Percentiles rank a stretch among this genome's conserved stretches.
phyloP scores from a whole-genome alignment of 2,797 vertebrate species.

The Acrossocheilus wenchowensis region DNA sequence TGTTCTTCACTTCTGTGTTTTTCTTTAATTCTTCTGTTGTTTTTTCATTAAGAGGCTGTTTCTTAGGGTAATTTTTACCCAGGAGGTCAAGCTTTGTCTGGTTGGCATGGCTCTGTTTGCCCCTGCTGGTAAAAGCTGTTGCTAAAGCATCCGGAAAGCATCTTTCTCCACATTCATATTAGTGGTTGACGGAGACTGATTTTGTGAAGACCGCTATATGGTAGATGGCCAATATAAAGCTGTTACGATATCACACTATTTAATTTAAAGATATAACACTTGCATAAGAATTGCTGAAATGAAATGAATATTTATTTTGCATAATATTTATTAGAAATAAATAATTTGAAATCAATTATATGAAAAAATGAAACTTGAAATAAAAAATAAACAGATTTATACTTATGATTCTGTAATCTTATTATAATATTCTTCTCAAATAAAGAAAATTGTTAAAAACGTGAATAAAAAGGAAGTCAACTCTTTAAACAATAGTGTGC shows the following conservation, averaged over 20 bases:
- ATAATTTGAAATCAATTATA: neutral
- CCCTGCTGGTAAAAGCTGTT: neutral
- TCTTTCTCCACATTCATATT: neutral
- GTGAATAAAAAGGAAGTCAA: neutral
- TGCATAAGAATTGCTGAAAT: neutral
- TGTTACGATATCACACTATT: neutral
- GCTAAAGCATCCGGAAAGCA: neutral
- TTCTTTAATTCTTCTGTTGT: neutral
- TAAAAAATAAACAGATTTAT: neutral
- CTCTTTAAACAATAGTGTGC: neutral
- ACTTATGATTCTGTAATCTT: neutral
- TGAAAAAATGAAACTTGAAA: neutral
- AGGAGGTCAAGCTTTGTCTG: neutral
- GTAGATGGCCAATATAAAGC: neutral
- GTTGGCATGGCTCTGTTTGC: neutral
- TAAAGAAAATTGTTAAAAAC: neutral
- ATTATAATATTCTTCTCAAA: neutral
- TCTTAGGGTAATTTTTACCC: neutral
- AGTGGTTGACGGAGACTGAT: neutral
- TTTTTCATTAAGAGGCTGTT: slow-evolving; percentile 19
- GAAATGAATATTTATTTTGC: neutral
- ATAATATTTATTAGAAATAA: neutral
- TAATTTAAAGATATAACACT: neutral
- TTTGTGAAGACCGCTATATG: neutral
- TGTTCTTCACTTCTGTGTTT: slow-evolving; percentile 18